phyloP scores from a whole-genome alignment of 1,140 invertebrate species.

The Amphibalanus amphitrite region DNA sequence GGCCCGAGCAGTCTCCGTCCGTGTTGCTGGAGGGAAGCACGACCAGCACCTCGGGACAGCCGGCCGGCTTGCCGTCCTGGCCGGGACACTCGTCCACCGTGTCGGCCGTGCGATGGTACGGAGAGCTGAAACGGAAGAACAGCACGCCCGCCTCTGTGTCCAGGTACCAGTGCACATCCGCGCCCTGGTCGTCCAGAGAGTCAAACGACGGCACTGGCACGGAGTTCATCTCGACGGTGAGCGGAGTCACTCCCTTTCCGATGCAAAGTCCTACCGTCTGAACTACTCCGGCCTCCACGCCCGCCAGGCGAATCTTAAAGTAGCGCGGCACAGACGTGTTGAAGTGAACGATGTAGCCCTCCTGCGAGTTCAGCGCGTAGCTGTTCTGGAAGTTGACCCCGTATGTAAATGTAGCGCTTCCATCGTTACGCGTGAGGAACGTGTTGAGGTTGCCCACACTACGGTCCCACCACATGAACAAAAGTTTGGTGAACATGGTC shows the following conservation, averaged over 20 bases:
- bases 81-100: not conserved
- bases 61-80: not conserved
- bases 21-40: not conserved
- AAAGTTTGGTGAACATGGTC: not conserved
- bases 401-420: not conserved
- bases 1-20: not conserved
- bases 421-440: not conserved
- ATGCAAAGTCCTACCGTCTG: not conserved
- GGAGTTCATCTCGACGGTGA: not conserved
- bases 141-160: not conserved
- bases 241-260: not conserved
- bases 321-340: not conserved
- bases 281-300: not conserved
- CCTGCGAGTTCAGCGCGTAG: conserved; percentile 2
- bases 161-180: not conserved
- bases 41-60: not conserved
- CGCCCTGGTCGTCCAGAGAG: not conserved
- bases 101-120: not conserved
- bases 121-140: not conserved
- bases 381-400: not conserved
- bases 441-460: not conserved
- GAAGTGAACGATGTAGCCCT: not conserved
- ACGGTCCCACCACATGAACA: not conserved
- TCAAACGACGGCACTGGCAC: not conserved
- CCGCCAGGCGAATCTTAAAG: not conserved